A percentile compares a stretch with the other conserved stretches of the same genome.
phyloP scores from a whole-genome alignment of 2,797 vertebrate genomes.

The Centroberyx gerrardi region DNA sequence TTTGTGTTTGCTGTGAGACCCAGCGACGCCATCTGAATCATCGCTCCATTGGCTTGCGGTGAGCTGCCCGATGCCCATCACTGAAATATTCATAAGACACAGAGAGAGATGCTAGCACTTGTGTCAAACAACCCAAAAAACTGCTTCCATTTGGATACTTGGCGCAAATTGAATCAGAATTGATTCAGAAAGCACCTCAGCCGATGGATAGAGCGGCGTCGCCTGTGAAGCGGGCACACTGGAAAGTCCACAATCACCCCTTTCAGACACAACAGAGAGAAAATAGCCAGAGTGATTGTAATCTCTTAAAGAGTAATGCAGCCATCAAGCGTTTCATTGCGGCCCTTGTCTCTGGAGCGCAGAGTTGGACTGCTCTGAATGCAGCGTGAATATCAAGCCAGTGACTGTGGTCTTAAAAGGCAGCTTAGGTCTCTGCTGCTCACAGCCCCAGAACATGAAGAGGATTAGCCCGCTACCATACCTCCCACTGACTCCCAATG shows the following conservation, averaged over 20 bases:
- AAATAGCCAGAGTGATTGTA: constrained; percentile 69
- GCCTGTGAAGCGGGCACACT: constrained; percentile 19
- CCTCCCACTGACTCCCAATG: constrained; percentile 81
- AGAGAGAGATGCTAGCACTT: not conserved
- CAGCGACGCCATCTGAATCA: constrained; percentile 36
- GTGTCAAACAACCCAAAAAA: constrained; percentile 42
- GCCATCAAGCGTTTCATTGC: constrained; percentile 70
- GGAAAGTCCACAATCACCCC: constrained; percentile 43
- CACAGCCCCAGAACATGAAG: constrained; percentile 81
- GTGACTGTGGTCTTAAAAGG: constrained; percentile 78
- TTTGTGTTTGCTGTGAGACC: constrained; percentile 13
- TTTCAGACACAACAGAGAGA: constrained; percentile 65
- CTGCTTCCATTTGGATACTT: constrained; percentile 38
- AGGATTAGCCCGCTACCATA: constrained; percentile 80
- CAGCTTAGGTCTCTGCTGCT: constrained; percentile 81
- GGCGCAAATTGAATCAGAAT: constrained; percentile 45
- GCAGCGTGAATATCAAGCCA: constrained; percentile 74
- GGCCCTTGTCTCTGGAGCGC: constrained; percentile 56
- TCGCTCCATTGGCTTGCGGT: constrained; percentile 35
- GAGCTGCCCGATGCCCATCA: constrained; percentile 30
- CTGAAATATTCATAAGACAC: constrained; percentile 43
- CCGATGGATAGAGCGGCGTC: constrained; percentile 23
- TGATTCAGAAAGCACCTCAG: constrained; percentile 29
- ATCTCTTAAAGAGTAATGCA: constrained; percentile 71
- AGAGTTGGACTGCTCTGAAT: constrained; percentile 66